Evolutionary conservation across 2,797 vertebrate genomes (phyloP).

Genomic region (Galago senegalensis): DNA sequence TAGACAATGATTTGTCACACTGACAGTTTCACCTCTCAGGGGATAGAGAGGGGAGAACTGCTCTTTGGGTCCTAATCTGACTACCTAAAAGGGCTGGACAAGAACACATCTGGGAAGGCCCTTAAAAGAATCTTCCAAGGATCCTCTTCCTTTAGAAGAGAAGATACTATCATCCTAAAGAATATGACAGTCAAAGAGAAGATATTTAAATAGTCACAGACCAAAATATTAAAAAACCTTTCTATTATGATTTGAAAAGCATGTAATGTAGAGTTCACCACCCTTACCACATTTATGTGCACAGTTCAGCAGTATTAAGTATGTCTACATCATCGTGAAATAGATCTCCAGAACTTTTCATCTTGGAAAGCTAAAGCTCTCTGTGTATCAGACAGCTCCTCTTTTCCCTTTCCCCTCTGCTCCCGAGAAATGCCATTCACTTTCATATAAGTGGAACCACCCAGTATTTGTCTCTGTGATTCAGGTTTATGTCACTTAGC

Average conservation of each 20-base stretch:
- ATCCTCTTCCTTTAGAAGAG: background rate
- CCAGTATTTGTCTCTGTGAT: background rate
- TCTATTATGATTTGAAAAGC: background rate
- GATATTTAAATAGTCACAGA: background rate
- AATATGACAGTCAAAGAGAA: background rate
- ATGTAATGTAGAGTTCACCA: background rate
- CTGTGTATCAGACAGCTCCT: background rate
- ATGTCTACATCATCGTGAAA: background rate
- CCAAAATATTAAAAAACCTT: conserved; percentile 9
- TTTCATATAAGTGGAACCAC: background rate
- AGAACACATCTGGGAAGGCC: background rate
- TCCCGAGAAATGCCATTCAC: background rate
- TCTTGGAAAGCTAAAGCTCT: background rate
- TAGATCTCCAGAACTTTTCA: background rate
- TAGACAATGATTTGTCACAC: background rate
- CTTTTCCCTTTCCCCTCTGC: background rate
- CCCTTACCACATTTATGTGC: background rate
- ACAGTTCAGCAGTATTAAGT: background rate
- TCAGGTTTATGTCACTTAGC: background rate
- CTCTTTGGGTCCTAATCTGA: background rate
- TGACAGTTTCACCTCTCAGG: background rate
- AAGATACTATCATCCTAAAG: background rate
- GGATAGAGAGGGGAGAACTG: background rate
- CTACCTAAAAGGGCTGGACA: background rate
- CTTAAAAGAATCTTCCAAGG: background rate